Evolutionary conservation across 2,888 invertebrate species (phyloP).

Genomic region (Plusia festucae): DNA sequence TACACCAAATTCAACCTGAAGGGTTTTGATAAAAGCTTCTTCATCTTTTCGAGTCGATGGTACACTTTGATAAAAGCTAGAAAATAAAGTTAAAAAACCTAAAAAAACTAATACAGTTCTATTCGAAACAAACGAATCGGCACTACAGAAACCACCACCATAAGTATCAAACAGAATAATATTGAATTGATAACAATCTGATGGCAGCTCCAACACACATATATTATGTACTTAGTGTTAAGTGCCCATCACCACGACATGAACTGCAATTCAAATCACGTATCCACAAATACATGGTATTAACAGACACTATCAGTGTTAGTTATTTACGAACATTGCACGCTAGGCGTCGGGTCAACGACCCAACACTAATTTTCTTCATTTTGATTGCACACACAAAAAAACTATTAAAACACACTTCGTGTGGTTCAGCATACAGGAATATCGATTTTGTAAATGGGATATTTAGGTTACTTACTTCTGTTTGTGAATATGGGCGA

Average conservation of each 20-base stretch:
- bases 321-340: conserved; percentile 50
- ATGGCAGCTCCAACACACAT: neutral
- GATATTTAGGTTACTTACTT: too few species aligned
- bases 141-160: neutral
- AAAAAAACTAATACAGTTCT: neutral
- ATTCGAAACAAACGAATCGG: neutral
- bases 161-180: neutral
- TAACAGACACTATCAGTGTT: conserved; percentile 29
- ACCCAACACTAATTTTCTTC: conserved; percentile 64
- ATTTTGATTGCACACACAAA: conserved; percentile 65
- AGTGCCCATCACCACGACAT: conserved; percentile 1
- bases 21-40: too few species aligned
- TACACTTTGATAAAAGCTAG: too few species aligned
- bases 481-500: conserved; percentile 27
- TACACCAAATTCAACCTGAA: too few species aligned
- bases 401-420: conserved; percentile 28
- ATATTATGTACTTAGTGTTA: neutral
- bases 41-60: too few species aligned
- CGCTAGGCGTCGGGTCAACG: conserved; percentile 51
- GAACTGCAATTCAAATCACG: conserved; percentile 9
- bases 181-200: neutral
- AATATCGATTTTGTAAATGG: neutral
- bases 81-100: neutral
- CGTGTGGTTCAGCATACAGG: conserved; percentile 44
- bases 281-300: conserved; percentile 30